phyloP scores from a whole-genome alignment of 2,888 invertebrate species.

The Cylloceria caligata region DNA sequence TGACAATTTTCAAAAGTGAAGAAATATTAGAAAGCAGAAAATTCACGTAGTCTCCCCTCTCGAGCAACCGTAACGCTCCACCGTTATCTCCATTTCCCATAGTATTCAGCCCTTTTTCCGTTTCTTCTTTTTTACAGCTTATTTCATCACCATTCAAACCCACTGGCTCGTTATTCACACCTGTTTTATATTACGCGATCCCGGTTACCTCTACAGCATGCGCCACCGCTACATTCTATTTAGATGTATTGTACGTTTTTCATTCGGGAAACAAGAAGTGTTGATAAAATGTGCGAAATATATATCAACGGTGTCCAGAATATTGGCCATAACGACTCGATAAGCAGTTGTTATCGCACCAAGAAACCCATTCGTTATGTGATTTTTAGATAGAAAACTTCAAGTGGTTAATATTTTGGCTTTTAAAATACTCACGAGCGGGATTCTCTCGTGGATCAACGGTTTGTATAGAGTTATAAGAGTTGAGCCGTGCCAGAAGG shows the following conservation, averaged over 20 bases:
- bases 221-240: not conserved
- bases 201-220: conserved; percentile 16
- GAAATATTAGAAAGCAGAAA: not conserved
- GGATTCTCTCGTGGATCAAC: not conserved
- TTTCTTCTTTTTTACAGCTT: not conserved
- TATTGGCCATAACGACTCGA: too few species aligned
- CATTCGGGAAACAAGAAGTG: not conserved
- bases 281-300: too few species aligned
- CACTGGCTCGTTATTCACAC: not conserved
- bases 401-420: not conserved
- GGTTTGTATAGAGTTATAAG: not conserved
- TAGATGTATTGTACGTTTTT: not conserved
- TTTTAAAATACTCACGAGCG: not conserved
- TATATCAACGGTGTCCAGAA: too few species aligned
- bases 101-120: not conserved
- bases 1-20: not conserved
- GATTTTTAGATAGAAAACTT: not conserved
- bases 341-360: too few species aligned
- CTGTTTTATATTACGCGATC: not conserved
- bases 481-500: conserved; percentile 28
- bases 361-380: not conserved
- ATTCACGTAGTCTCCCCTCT: not conserved
- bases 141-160: conserved; percentile 1
- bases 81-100: conserved; percentile 29
- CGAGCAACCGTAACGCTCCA: not conserved